Conservation (phyloP, 2,888 invertebrate genomes). For the Hydropsyche betteni region DNA sequence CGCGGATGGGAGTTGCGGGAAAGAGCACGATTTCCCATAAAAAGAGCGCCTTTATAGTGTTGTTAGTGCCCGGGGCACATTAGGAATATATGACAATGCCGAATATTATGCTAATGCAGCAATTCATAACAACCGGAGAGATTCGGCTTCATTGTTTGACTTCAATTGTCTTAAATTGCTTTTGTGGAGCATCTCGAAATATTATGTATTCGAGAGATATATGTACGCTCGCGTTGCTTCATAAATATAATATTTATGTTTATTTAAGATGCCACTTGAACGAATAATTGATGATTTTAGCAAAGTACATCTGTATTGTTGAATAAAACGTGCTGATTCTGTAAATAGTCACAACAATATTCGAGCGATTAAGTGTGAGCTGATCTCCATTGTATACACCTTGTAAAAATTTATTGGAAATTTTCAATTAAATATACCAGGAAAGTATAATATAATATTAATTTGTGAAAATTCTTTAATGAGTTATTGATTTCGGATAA, state of each 20-base stretch:
- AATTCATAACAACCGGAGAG: constrained; percentile 37
- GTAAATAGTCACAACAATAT: too few relatives aligned
- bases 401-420: too few relatives aligned
- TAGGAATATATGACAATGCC: constrained; percentile 31
- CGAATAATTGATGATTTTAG: neutral
- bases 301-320: too few relatives aligned
- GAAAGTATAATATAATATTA: too few relatives aligned
- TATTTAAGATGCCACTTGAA: neutral
- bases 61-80: constrained; percentile 26
- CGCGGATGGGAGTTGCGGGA: neutral
- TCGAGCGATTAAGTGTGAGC: too few relatives aligned
- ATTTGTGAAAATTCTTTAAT: too few relatives aligned
- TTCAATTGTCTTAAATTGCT: constrained; percentile 35
- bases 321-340: too few relatives aligned
- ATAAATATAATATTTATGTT: too few relatives aligned
- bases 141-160: constrained; percentile 30
- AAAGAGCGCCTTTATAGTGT: constrained; percentile 30
- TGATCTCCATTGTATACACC: too few relatives aligned
- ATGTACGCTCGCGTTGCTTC: too few relatives aligned
- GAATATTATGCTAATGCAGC: constrained; percentile 37
- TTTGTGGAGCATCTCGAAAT: constrained; percentile 21
- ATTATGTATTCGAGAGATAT: neutral
- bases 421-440: too few relatives aligned
- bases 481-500: too few relatives aligned
- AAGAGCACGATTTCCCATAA: neutral